These are phyloP conservation scores for Catocala nupta DNA, from an alignment of 2,888 invertebrate genomes.

Conservation along the genomic window DNA sequence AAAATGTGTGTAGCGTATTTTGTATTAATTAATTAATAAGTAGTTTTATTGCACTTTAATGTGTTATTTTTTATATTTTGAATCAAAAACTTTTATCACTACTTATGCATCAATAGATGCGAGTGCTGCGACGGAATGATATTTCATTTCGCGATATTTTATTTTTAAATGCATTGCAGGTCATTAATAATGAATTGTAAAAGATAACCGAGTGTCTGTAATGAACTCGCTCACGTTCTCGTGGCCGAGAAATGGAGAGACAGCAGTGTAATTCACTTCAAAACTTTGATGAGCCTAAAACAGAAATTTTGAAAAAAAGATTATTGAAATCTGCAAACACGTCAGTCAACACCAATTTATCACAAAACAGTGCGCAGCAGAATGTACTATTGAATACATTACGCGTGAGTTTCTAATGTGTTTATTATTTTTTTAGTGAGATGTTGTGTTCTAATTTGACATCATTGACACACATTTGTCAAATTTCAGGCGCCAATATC, in stretches of 20 bases:
- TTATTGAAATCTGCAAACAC: constrained; percentile 78
- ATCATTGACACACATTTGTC: constrained; percentile 66
- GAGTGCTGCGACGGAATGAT: constrained; percentile 60
- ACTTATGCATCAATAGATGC: constrained; percentile 47
- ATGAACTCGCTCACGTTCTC: constrained; percentile 74
- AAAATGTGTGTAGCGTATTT: constrained; percentile 66
- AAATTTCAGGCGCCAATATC: constrained; percentile 82
- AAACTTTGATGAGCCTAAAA: constrained; percentile 85
- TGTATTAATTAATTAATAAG: constrained; percentile 34
- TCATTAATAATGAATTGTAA: constrained; percentile 74
- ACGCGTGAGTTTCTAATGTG: constrained; percentile 74
- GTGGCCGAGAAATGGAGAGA: constrained; percentile 82
- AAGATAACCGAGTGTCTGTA: constrained; percentile 76
- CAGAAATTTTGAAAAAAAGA: constrained; percentile 85
- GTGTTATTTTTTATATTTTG: constrained; percentile 31
- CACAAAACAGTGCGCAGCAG: constrained; percentile 74
- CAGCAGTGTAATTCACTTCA: constrained; percentile 84
- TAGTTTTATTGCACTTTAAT: constrained; percentile 35
- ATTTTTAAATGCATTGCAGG: constrained; percentile 82
- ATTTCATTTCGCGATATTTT: constrained; percentile 77
- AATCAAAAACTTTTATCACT: constrained; percentile 52
- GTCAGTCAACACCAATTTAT: constrained; percentile 66
- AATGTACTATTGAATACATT: constrained; percentile 83
- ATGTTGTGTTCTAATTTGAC: constrained; percentile 53
- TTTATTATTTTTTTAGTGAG: constrained; percentile 37